Base-by-base conservation (phyloP, 1,140 invertebrate species). In the Harlomillsia oculata region DNA sequence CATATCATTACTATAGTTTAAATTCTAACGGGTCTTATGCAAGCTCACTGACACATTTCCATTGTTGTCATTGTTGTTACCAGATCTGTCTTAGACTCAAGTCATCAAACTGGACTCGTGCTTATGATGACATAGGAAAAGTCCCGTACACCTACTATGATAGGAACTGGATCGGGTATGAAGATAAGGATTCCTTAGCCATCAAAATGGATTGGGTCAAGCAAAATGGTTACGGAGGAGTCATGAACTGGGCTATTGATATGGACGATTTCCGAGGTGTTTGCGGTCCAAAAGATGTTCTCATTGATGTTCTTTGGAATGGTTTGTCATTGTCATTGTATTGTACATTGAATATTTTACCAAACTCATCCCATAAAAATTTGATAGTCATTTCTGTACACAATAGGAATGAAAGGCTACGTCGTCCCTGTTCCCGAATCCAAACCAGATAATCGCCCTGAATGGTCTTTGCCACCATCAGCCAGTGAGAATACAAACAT, bases 241-340 rank as follows among this genome's bases (percentile, higher is more conserved):
- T 84, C 1, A 93, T 93, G 89, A 84, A 80, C 9, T 93, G 89
- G 89, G 86, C 87, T 5, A 84, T 88, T 41, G 87, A 89, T 59
- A 87, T 89, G 85, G 86, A 89, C 52, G 86, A 89, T 66, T 89
- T 89, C 66, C 74, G 77, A 41, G 85, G 85, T 1, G 63, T 86
- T 4, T 89, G 87, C 66, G 87, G 87, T 0, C 21, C 72, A 76
- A 1, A 76, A 77, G 60, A 87, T 88, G 75, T 81, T 1, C 70
- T 89, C 1, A 82, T 82, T 60, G 79, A 82, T 51, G 75, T 86
- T 43, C 69, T 93, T 13, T 72, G 85, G 63, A 75, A 83, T 18
- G 80, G 80, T 63, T n/a, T n/a, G n/a, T n/a, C n/a, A n/a, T n/a
- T n/a, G n/a, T n/a, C n/a, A n/a, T n/a, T n/a, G 43, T 23, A 43